Base-by-base conservation (phyloP, 1,140 invertebrate genomes). In the Kradibia gibbosae region DNA sequence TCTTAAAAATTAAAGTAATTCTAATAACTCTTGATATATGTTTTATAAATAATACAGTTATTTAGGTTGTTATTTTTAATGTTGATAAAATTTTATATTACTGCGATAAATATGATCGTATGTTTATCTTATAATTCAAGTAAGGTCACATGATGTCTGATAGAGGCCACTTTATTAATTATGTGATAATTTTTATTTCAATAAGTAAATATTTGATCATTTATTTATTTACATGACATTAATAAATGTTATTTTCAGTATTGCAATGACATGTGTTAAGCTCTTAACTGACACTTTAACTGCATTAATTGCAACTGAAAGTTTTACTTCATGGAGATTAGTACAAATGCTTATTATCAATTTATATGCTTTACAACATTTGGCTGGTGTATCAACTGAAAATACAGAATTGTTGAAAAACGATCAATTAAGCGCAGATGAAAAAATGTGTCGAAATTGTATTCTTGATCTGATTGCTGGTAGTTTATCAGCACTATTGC, bases 291-390 rank as follows among this genome's bases (percentile, higher is more conserved):
- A 94, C 13, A 94, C 94, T 45, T 90, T 97, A 74, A 95, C 95
- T 3, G 93, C 95, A 1, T 92, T 96, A 55, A 93, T 96, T 1
- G 95, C 95, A 0, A 95, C 95, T 0, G 95, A 96, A 86, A 95
- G 94, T 86, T 95, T 97, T 76, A 94, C 93, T 80, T 93, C 94
- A 4, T 94, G 95, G 89, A 94, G 95, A 82, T 90, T 97, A n/a
- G 92, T 93, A 45, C 92, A 96, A 92, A 96, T 96, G 93, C 91
- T 94, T 25, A 93, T 94, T 45, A 94, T 97, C 25, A 94, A 95
- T 87, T 92, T 96, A 57, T 97, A 95, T 90, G 92, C 94, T 1
- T 92, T 96, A 80, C 93, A 94, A 85, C 93, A 95, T 77, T 89
- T 92, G 0, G 92, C 92, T 3, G 93, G 92, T 86, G 84, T 84